Base-by-base conservation (phyloP, 53 echinoderm and acorn worm species). In the Stichopus horrens region DNA sequence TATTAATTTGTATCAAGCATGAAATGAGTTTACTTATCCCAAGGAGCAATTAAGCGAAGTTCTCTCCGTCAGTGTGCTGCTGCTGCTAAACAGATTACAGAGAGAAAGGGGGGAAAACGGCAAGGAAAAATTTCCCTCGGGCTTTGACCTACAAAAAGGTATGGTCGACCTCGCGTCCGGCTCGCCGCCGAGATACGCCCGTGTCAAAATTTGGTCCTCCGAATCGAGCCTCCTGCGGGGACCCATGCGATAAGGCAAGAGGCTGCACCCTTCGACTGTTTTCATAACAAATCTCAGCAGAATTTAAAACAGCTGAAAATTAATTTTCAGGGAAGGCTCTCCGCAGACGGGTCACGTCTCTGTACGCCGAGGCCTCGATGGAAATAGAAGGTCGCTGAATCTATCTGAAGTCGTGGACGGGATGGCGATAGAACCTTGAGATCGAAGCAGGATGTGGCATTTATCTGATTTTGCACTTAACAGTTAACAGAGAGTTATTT, bases 301-400 rank as follows among this genome's bases (percentile, higher is more conserved):
- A 83, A 58, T 83, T 83, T 83, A 58, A 55, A 83, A 21, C 58
- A 60, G 63, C 57, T 60, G 63, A 75, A 75, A 75, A 75, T 75
- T 23, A 23, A 75, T 75, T 83, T 83, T 83, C 63, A 23, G 83
- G 7, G 83, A 83, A 83, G 16, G 16, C 16, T 5, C 63, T 63
- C 63, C 63, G 8, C 16, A 63, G 75, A 23, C 19, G 13, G 75
- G 75, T 21, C 75, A 63, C 63, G 63, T 63, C 63, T 63, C 16
- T 8, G 63, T 63, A 7, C 16, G 8, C 10, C 8, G 63, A 37
- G 37, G 37, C 37, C 37, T 37, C 37, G 37, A 37, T 37, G 37
- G 37, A 37, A 37, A 37, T 37, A 37, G 37, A 37, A 37, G 37
- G 37, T 67, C 68, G 1, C n/a, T n/a, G 68, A 67, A 67, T 14